Base-by-base conservation (phyloP, 2,797 vertebrate species). In the Pangasius larnaudii region DNA sequence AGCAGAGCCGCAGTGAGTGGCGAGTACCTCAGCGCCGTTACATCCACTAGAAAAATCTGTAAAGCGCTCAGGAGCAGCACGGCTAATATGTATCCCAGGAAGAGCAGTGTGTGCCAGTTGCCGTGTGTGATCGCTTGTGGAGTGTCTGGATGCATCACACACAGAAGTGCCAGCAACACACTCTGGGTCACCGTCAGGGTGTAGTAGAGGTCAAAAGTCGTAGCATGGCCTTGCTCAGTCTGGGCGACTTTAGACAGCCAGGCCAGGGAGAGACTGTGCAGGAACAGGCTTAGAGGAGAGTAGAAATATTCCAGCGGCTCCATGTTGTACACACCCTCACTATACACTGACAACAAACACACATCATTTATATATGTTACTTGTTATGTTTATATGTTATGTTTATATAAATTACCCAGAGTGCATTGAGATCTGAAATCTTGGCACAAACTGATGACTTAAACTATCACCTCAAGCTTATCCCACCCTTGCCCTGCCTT, bases 51-150 rank as follows among this genome's bases (percentile, higher is more conserved):
- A 33, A 95, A 91, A 90, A 93, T 93, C 81, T 96, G 88, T 0
- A 92, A 84, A 87, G 92, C 91, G 6, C 96, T 95, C 89, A 96
- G 91, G 85, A 96, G 90, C 63, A 96, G 90, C 27, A 96, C 91
- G 51, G 95, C 95, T 0, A 94, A 86, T 89, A 96, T 93, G 90
- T 96, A 97, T 33, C 94, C 95, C 0, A 95, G 89, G 88, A 97
- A 97, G 71, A 97, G 94, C 87, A 97, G 91, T 69, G 86, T 95
- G 75, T 91, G 90, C 96, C 96, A 96, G 93, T 85, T 95, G 89
- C 95, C 93, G 8, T 77, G 71, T 8, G 61, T 84, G 89, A 96
- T 69, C 49, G 94, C 95, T 49, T 87, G 89, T 14, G 94, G 93
- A 51, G 78, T 90, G 77, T 96, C 94, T 0, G 95, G 95, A 90